Evolutionary conservation across 1,140 invertebrate genomes (phyloP).

Genomic region (Carcinoscorpius rotundicauda): DNA sequence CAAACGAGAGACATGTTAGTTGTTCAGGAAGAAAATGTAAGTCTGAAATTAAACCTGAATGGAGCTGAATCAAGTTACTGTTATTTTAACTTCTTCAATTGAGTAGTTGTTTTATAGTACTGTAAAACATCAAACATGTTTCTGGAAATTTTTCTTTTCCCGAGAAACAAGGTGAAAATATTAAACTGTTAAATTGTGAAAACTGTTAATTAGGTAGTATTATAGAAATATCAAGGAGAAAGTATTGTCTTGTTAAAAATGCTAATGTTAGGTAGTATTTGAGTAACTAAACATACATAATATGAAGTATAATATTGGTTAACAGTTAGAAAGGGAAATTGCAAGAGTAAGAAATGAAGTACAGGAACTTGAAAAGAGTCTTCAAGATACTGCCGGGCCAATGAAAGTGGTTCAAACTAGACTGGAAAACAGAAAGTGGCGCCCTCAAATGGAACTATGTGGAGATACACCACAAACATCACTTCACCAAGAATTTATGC

Average conservation of each 20-base stretch:
- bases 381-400: neutral
- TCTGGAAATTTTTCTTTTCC: neutral
- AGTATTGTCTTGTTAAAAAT: too few relatives aligned
- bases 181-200: neutral
- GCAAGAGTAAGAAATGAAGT: conserved; percentile 9
- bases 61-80: too few relatives aligned
- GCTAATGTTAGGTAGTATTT: too few relatives aligned
- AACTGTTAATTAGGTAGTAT: too few relatives aligned
- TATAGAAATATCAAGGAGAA: too few relatives aligned
- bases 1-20: neutral
- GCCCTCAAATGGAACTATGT: conserved; percentile 10
- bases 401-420: conserved; percentile 14
- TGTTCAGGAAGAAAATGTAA: too few relatives aligned
- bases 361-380: conserved; percentile 4
- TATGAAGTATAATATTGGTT: neutral
- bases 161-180: conserved; percentile 8
- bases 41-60: too few relatives aligned
- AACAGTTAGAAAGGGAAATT: conserved; percentile 8
- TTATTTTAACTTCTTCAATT: too few relatives aligned
- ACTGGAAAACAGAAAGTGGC: conserved; percentile 9
- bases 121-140: too few relatives aligned
- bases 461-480: neutral
- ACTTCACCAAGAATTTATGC: too few relatives aligned
- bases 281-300: neutral
- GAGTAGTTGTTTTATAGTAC: too few relatives aligned